phyloP scores from a whole-genome alignment of 2,888 invertebrate species.

The Ectobius pallidus region DNA sequence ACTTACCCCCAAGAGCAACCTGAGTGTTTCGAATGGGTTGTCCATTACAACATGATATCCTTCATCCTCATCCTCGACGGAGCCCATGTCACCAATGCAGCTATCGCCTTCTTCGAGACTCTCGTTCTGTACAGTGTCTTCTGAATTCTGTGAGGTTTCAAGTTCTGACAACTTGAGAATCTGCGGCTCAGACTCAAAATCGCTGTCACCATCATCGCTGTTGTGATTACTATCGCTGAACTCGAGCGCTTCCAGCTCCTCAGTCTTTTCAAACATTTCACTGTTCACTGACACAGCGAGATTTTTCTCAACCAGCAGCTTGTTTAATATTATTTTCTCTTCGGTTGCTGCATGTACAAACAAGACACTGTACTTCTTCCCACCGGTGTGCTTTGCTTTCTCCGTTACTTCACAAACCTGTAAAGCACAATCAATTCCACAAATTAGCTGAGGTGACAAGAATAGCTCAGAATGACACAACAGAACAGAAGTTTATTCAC shows the following conservation, averaged over 20 bases:
- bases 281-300: slow-evolving; percentile 52
- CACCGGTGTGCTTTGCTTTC: slow-evolving; percentile 51
- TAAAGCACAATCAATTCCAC: background rate
- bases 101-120: background rate
- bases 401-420: background rate
- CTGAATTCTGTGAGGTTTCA: background rate
- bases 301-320: slow-evolving; percentile 59
- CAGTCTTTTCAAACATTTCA: slow-evolving; percentile 31
- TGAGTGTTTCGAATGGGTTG: background rate
- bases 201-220: background rate
- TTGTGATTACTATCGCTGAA: background rate
- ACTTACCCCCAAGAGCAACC: background rate
- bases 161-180: background rate
- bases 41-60: background rate
- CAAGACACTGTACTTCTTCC: slow-evolving; percentile 59
- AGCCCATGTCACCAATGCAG: background rate
- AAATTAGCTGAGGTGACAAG: no score
- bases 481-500: background rate
- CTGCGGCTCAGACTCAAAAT: background rate
- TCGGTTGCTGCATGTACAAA: slow-evolving; percentile 58
- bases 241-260: background rate
- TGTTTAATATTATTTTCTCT: slow-evolving; percentile 58
- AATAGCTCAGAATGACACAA: no score
- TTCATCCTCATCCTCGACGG: background rate
- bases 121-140: background rate